These are phyloP conservation scores for Tenualosa thibaudeaui DNA, from an alignment of 2,797 vertebrate species.

Conservation along the genomic window DNA sequence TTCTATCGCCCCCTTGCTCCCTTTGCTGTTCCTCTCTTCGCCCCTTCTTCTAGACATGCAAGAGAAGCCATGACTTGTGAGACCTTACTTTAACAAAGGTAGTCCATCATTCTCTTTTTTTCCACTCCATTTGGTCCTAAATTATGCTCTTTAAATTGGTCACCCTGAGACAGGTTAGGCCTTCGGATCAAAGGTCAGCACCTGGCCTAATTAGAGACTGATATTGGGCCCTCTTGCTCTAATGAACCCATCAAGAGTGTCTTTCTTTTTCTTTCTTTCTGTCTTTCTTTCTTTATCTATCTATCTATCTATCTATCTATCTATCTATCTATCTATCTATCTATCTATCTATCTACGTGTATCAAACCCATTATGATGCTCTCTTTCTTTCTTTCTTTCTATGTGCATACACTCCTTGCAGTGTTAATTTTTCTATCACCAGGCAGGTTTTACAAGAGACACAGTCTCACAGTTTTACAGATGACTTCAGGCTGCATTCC, in stretches of 20 bases:
- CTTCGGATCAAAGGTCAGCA: slow-evolving; percentile 65
- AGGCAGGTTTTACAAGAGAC: background rate
- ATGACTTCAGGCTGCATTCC: background rate
- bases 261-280: background rate
- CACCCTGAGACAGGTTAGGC: slow-evolving; percentile 52
- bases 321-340: too few relatives aligned
- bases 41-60: slow-evolving; percentile 30
- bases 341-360: too few relatives aligned
- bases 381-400: background rate
- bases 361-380: background rate
- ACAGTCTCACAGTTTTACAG: background rate
- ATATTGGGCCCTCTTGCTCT: slow-evolving; percentile 58
- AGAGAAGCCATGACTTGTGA: slow-evolving; percentile 39
- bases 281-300: background rate
- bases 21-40: background rate
- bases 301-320: background rate
- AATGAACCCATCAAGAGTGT: slow-evolving; percentile 60
- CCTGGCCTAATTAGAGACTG: slow-evolving; percentile 67
- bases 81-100: slow-evolving; percentile 45
- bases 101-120: slow-evolving; percentile 41
- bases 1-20: background rate
- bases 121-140: slow-evolving; percentile 35
- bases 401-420: background rate
- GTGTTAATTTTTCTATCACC: background rate
- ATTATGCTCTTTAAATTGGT: slow-evolving; percentile 62